Conservation (phyloP, 2,797 vertebrate genomes). For the Cuculus canorus region DNA sequence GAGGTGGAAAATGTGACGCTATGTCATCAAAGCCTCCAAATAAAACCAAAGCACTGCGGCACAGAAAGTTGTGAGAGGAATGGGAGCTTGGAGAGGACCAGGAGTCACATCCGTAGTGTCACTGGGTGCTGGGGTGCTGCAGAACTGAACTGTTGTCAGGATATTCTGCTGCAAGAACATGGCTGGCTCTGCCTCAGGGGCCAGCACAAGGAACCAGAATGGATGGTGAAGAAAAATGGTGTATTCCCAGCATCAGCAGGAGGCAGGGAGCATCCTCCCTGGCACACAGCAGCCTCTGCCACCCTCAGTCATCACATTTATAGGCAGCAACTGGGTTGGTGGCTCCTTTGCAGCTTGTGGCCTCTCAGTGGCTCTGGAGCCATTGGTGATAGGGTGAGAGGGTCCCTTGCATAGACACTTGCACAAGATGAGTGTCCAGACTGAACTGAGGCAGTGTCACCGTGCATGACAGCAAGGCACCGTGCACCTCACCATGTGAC, state of each 20-base stretch:
- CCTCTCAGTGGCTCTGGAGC: background rate
- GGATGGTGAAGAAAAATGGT: accelerated
- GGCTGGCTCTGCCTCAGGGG: background rate
- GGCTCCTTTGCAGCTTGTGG: accelerated
- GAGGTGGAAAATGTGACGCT: background rate
- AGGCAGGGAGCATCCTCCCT: background rate
- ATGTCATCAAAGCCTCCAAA: background rate
- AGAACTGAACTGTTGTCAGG: background rate
- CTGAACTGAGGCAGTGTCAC: too few species aligned
- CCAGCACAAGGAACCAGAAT: background rate
- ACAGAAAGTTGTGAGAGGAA: background rate
- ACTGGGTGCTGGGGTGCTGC: too few species aligned
- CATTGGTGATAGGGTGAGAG: too few species aligned
- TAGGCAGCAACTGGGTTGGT: background rate
- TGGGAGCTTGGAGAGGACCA: accelerated
- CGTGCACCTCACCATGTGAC: too few species aligned
- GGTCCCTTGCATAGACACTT: background rate
- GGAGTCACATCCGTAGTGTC: accelerated
- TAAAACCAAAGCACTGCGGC: accelerated
- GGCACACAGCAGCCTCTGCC: accelerated
- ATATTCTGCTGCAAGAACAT: background rate
- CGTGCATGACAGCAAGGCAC: too few species aligned
- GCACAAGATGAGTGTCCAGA: accelerated
- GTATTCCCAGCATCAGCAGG: background rate
- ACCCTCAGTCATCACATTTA: background rate